Base-by-base conservation (phyloP, 1,140 invertebrate genomes). In the Matsumurasca onukii region DNA sequence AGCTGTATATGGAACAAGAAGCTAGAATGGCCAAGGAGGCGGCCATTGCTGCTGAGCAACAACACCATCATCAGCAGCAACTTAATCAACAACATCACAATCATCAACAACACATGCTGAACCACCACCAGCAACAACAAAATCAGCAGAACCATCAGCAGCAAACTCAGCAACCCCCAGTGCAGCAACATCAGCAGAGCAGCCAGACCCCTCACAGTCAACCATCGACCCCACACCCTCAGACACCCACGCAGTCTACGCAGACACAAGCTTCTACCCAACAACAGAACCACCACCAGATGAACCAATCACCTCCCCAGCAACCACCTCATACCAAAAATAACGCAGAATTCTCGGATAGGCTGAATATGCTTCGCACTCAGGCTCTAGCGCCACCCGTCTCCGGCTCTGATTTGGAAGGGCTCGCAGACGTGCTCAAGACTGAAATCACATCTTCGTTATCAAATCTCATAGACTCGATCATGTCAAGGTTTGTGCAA, bases 341-440 rank as follows among this genome's bases (percentile, higher is more conserved):
- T 29, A 48, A 85, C 24, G 84, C 84, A 1, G 81, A 86, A 71
- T 78, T 88, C 13, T 83, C 85, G 3, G 87, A 89, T 71, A 81
- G 88, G 70, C 79, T 89, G 65, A 86, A 85, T 67, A 84, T 88
- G 76, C 80, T 89, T 76, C 82, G 87, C 69, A 85, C 81, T 73
- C 86, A 83, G 72, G 83, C 84, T 24, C 79, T 86, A 57, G 85
- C 84, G 66, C 81, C 87, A 30, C 82, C 88, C 31, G 84, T 89
- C 70, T 87, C 86, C 0, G 88, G 86, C 27, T 83, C 88, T 17
- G 93, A 95, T 76, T 82, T 96, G 1, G 92, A 97, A 79, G 89
- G 91, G 59, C 81, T 97, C 51, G 92, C 93, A 3, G 93, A 97
- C 73, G 88, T 91, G 52, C 84, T 97, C 1, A 97, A 97, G 81